Base-by-base conservation (phyloP, 2,888 invertebrate species). In the Apamea epomidion region DNA sequence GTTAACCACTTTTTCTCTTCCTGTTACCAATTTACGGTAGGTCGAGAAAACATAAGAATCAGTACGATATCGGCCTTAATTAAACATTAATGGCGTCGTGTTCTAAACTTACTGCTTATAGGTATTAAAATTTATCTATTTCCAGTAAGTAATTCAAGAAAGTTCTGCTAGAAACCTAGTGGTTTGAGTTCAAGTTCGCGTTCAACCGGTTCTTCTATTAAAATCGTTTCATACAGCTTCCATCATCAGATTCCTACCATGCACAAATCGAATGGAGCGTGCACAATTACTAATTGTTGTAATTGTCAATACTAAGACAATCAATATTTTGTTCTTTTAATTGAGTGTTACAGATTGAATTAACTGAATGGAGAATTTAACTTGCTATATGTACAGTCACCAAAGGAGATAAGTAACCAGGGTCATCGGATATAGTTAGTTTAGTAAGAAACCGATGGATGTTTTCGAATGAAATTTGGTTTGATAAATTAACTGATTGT, bases 231-330 rank as follows among this genome's bases (percentile, higher is more conserved):
- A 86, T 87, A 82, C 75, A 78, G 81, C 79, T 88, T 85, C 89
- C 62, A 89, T 83, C 81, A 74, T 82, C 76, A 83, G 83, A 80
- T 82, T 82, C 84, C 74, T 82, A 84, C 88, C 87, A 88, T 86
- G 81, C 87, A 87, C 86, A 82, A 90, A 88, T 88, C 81, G 83
- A 86, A 91, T 82, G 64, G 80, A 83, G 74, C 90, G 87, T 90
- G 84, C 78, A 86, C 80, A 90, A 90, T 90, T 84, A 80, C 74
- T 83, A 90, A 90, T 85, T 83, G 87, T 83, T 84, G 77, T 88
- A 88, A 90, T 89, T 90, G 91, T 84, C 90, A 89, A 90, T 89
- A 87, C 72, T 65, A 87, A 90, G 78, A 89, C 84, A 88, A 88
- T 86, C 78, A 91, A 90, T 83, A 83, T 82, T 87, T 83, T 89